Percentiles rank a stretch among this genome's conserved stretches.
These are phyloP conservation scores for Ptilorrhoa leucosticta DNA, from an alignment of 2,113 vertebrate species.

Conservation along the genomic window DNA sequence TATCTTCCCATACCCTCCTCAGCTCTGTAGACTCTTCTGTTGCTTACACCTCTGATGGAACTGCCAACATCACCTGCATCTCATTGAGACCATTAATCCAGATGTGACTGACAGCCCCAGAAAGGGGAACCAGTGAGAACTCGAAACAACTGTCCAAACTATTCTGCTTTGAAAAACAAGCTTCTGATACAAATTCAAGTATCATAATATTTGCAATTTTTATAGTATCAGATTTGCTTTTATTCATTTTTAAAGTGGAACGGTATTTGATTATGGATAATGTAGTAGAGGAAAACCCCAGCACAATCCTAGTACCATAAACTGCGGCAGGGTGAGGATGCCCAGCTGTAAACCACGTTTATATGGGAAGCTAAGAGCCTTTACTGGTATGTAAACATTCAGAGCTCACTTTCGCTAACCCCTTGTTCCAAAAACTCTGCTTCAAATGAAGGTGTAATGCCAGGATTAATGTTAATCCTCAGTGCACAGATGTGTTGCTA, in stretches of 20 bases:
- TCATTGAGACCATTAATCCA: not conserved
- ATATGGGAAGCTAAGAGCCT: not conserved
- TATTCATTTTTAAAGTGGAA: not conserved
- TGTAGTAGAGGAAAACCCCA: not conserved
- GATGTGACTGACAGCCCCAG: not conserved
- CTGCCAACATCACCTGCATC: not conserved
- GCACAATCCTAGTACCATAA: not conserved
- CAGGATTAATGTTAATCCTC: not conserved
- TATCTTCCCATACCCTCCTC: not conserved
- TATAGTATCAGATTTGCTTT: not conserved
- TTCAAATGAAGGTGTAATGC: not conserved
- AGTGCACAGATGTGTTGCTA: not conserved
- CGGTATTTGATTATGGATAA: not conserved
- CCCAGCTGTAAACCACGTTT: not conserved
- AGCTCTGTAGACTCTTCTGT: not conserved
- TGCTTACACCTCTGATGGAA: not conserved
- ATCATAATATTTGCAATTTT: not conserved
- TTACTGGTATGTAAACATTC: not conserved
- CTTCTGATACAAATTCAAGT: not conserved
- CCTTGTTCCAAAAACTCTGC: not conserved
- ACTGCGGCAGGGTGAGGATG: accelerated
- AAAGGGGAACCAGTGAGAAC: not conserved
- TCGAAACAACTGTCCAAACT: not conserved
- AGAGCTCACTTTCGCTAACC: not conserved
- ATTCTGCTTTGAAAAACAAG: not conserved